Base-by-base conservation (phyloP, 2,888 invertebrate genomes). In the Mellilla xanthometata region DNA sequence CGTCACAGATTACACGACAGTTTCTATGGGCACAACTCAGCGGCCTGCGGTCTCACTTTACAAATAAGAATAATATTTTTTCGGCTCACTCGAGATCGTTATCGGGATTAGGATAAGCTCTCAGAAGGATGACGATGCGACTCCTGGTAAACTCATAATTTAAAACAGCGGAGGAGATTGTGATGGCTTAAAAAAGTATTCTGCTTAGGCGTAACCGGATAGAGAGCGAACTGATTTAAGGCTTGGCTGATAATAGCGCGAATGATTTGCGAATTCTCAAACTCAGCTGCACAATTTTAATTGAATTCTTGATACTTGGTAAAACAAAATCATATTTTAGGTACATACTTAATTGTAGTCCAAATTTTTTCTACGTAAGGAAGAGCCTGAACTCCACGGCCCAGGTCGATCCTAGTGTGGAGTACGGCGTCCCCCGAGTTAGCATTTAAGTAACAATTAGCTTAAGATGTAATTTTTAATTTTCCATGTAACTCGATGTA, bases 41-140 rank as follows among this genome's bases (percentile, higher is more conserved):
- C 38, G 54, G 52, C 43, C 47, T 41, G 53, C 23, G 50, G 42
- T 51, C 45, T 43, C 49, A 39, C 47, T 67, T 61, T 58, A 54
- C 59, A 62, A 62, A 68, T 58, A 65, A 60, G 52, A 62, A 66
- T 60, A 51, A 68, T 62, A 65, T 65, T 59, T 66, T 68, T 60
- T 65, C 46, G 43, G 51, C 56, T 62, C 54, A 55, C 48, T 39
- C 35, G 13, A 53, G 60, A 59, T 62, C 59, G 53, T 64, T 66
- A 61, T 68, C 61, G 52, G 56, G 52, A 55, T 59, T 58, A 57
- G 54, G 41, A 48, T 32, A 45, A 40, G 44, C 46, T 50, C 55
- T 60, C 49, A 54, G 53, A 58, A 57, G 56, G 54, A 62, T 63
- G 60, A 57, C 48, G 56, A 51, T 31, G 44, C 43, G 46, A 48